These are phyloP conservation scores for Ceriagrion tenellum DNA, from an alignment of 2,888 invertebrate genomes.

Conservation along the genomic window DNA sequence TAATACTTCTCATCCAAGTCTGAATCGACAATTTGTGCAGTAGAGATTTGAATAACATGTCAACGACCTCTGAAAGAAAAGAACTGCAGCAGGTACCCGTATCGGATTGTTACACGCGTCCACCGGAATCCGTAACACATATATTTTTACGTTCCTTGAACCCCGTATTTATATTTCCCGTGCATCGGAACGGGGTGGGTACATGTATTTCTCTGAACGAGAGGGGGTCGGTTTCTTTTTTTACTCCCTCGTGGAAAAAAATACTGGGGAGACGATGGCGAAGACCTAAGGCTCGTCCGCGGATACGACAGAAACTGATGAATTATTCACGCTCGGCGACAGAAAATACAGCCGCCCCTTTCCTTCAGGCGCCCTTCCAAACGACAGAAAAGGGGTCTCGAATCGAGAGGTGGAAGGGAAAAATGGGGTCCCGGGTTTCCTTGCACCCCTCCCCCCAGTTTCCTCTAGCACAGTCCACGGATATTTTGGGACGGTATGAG, in stretches of 20 bases:
- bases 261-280: background rate
- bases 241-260: background rate
- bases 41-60: too few species aligned
- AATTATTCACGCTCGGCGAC: background rate
- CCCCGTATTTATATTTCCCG: background rate
- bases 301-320: conserved; percentile 8
- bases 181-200: background rate
- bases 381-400: background rate
- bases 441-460: background rate
- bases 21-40: too few species aligned
- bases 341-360: background rate
- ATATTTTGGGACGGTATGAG: background rate
- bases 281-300: background rate
- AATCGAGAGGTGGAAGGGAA: background rate
- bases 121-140: too few species aligned
- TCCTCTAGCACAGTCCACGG: background rate
- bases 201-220: background rate
- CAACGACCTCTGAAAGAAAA: background rate
- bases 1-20: too few species aligned
- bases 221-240: background rate
- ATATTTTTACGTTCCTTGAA: background rate
- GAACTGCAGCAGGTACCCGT: background rate
- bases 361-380: background rate
- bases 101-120: background rate
- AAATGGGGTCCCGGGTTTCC: background rate